Conservation (phyloP, 30 jellyfish, hydroid and myxozoan genomes). For the Hydra vulgaris region DNA sequence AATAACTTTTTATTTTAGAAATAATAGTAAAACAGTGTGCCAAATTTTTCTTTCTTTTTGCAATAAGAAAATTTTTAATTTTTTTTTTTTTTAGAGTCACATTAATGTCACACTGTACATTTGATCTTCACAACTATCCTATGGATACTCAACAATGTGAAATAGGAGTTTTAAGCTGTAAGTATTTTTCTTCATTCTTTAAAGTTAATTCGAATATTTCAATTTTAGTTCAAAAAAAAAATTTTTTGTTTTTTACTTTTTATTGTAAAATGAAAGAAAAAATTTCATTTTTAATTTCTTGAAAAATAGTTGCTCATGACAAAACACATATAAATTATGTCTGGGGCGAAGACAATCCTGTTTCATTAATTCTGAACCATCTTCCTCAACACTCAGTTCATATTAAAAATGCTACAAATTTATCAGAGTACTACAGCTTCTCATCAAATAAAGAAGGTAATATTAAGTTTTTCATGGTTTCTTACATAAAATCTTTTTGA, state of each 20-base stretch:
- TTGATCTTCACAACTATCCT: slow-evolving; percentile 62
- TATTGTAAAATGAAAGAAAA: background rate
- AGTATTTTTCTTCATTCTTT: slow-evolving; percentile 1
- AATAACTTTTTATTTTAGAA: too few species aligned
- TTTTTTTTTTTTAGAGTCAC: slow-evolving; percentile 26
- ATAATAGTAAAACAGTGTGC: background rate
- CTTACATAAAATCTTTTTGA: background rate
- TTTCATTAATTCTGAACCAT: background rate
- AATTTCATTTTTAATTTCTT: background rate
- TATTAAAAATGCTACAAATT: background rate
- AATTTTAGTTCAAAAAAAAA: too few species aligned
- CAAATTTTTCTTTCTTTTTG: background rate
- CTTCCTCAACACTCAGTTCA: background rate
- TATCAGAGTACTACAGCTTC: background rate
- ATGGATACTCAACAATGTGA: slow-evolving; percentile 73
- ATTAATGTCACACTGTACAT: slow-evolving; percentile 44
- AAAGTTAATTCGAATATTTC: too few species aligned
- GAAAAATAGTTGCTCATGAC: background rate
- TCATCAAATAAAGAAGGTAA: background rate
- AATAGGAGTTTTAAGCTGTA: slow-evolving; percentile 55
- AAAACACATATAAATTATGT: background rate
- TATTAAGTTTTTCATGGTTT: too few species aligned
- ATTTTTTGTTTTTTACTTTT: too few species aligned
- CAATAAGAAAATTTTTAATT: background rate
- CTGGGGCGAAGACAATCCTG: background rate